phyloP scores from a whole-genome alignment of 2,113 vertebrate genomes.

The Acinonyx jubatus region DNA sequence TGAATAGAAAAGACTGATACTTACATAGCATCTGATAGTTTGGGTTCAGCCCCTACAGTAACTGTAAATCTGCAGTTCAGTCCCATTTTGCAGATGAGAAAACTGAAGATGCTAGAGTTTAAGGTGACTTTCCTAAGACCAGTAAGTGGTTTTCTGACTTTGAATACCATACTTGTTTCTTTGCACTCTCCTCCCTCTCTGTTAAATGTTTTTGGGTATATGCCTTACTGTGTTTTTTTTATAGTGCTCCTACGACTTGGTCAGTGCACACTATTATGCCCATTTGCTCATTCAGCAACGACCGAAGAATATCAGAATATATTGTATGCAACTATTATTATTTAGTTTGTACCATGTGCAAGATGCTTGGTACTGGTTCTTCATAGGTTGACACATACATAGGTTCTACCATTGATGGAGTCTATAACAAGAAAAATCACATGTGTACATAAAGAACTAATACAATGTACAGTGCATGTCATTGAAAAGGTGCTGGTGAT shows the following conservation, averaged over 20 bases:
- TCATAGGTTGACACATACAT: background rate
- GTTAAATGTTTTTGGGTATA: background rate
- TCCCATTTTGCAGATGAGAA: background rate
- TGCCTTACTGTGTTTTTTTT: background rate
- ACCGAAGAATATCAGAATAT: background rate
- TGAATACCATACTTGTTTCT: background rate
- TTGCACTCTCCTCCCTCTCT: background rate
- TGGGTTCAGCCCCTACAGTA: fast-evolving
- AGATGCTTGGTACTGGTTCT: background rate
- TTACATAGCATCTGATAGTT: background rate
- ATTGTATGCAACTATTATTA: background rate
- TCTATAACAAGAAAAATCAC: background rate
- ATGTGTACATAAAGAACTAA: background rate
- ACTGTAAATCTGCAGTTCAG: background rate
- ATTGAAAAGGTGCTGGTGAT: background rate
- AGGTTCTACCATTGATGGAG: background rate
- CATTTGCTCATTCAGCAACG: background rate
- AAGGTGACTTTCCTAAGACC: background rate
- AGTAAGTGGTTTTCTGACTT: background rate
- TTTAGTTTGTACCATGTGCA: background rate
- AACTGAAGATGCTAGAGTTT: background rate
- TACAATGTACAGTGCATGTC: background rate
- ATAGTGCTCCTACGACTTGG: background rate
- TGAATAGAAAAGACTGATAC: background rate
- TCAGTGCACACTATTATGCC: background rate